These are phyloP conservation scores for Falco punctatus DNA, from an alignment of 2,113 vertebrate species.

Conservation along the genomic window DNA sequence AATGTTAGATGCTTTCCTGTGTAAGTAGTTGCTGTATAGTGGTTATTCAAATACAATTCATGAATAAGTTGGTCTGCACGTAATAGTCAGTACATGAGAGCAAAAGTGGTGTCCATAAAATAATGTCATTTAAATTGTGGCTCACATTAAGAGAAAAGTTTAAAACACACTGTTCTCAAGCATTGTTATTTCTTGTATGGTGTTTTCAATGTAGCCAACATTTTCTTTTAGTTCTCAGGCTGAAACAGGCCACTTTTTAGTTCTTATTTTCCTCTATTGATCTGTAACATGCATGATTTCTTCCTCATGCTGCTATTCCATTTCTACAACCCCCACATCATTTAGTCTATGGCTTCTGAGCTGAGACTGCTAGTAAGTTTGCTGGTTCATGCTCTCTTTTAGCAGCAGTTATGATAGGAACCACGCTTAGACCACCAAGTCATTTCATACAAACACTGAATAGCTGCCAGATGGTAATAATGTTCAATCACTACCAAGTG, in stretches of 20 bases:
- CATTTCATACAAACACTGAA: neutral
- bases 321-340: neutral
- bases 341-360: neutral
- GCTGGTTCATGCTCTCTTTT: neutral
- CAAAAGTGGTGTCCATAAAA: neutral
- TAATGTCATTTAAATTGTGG: neutral
- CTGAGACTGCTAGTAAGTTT: neutral
- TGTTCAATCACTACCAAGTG: neutral
- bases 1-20: neutral
- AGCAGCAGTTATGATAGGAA: neutral
- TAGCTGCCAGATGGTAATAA: neutral
- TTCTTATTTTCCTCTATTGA: neutral
- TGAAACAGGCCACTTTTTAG: neutral
- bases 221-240: neutral
- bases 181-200: neutral
- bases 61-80: neutral
- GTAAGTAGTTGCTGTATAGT: neutral
- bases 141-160: neutral
- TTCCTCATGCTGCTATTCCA: neutral
- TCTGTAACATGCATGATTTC: neutral
- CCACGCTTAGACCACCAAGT: neutral
- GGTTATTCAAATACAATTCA: neutral
- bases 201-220: neutral
- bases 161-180: neutral
- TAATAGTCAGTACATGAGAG: neutral